A percentile compares a stretch with the other conserved stretches of the same genome.
Conservation (phyloP, 2,888 invertebrate species). For the Drosophila anomelani region DNA sequence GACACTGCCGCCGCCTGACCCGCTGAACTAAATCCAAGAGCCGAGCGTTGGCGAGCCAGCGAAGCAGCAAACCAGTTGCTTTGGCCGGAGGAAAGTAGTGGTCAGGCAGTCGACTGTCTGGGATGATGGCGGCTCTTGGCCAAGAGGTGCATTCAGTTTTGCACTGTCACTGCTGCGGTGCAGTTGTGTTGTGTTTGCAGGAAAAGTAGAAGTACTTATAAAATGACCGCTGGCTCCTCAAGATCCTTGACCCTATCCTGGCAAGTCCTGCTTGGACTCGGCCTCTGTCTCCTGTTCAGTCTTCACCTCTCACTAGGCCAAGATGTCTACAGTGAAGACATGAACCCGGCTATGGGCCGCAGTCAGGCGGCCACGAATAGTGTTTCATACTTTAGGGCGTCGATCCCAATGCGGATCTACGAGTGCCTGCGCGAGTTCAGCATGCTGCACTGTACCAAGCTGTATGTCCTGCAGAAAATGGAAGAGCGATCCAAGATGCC, state of each 20-base stretch:
- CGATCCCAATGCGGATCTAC: conserved; percentile 83
- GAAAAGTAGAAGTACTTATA: neutral
- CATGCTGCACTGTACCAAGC: conserved; percentile 86
- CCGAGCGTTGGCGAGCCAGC: conserved; percentile 38
- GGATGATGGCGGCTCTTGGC: conserved; percentile 57
- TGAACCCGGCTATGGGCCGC: conserved; percentile 32
- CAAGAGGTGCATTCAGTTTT: conserved; percentile 64
- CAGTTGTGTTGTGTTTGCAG: conserved; percentile 62
- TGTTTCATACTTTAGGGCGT: conserved; percentile 81
- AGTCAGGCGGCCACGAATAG: conserved; percentile 60
- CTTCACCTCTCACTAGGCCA: conserved; percentile 48
- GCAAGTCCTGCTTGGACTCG: conserved; percentile 58
- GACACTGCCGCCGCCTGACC: conserved; percentile 56
- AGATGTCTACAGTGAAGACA: conserved; percentile 46
- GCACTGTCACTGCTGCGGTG: conserved; percentile 65
- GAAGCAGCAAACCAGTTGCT: conserved; percentile 64
- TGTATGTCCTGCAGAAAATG: conserved; percentile 86
- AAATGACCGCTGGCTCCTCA: conserved; percentile 47
- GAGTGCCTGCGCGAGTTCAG: conserved; percentile 84
- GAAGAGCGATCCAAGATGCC: conserved; percentile 72
- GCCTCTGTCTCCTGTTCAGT: conserved; percentile 39
- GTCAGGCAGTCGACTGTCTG: conserved; percentile 28
- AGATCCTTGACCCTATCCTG: conserved; percentile 37
- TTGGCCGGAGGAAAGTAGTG: conserved; percentile 52
- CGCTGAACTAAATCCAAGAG: conserved; percentile 68